Evolutionary conservation across 53 echinoderm and acorn worm genomes (phyloP).

Genomic region (Actinopyga echinites): DNA sequence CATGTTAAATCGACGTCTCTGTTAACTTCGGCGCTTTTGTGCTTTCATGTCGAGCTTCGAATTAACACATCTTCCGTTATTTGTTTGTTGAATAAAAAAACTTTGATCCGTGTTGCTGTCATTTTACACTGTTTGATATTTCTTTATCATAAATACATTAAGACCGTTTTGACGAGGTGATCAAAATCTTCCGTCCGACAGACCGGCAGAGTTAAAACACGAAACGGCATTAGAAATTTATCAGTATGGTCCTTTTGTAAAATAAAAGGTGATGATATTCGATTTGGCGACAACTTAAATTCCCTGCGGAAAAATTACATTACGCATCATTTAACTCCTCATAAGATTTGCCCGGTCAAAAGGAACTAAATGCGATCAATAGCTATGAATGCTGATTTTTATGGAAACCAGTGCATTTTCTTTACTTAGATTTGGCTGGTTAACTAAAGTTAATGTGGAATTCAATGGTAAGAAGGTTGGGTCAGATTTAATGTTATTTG

Average conservation of each 20-base stretch:
- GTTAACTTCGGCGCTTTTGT: not conserved
- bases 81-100: not conserved
- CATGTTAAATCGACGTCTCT: conserved; percentile 47
- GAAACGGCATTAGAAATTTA: not conserved
- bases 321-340: conserved; percentile 26
- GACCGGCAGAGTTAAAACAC: not conserved
- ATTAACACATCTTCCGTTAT: conserved; percentile 10
- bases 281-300: not conserved
- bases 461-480: too few species aligned
- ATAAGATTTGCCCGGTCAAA: conserved; percentile 22
- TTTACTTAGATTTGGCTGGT: conserved; percentile 26
- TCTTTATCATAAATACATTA: conserved; percentile 34
- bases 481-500: too few species aligned
- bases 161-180: conserved; percentile 1
- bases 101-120: conserved; percentile 6
- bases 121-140: conserved; percentile 14
- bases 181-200: not conserved
- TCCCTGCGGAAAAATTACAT: conserved; percentile 24
- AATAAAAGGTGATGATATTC: conserved; percentile 19
- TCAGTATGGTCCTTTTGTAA: conserved; percentile 30
- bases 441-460: conserved; percentile 4
- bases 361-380: conserved; percentile 25
- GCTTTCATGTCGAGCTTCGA: not conserved
- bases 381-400: conserved; percentile 32
- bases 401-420: conserved; percentile 18